Evolutionary conservation across 2,113 vertebrate species (phyloP).

Genomic region (Serinus canaria): DNA sequence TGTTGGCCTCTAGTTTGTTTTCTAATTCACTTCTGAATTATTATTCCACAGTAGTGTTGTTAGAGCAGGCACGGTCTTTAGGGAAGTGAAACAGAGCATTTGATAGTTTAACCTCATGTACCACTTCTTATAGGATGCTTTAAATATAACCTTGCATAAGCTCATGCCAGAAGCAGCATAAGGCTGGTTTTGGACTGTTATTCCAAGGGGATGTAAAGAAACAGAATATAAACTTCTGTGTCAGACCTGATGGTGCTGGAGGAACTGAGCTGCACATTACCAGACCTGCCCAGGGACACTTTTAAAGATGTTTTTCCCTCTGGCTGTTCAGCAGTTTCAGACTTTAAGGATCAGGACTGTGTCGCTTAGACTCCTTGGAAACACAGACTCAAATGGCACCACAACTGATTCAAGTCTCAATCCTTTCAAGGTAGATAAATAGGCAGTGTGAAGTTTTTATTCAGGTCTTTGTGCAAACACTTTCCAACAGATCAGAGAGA

Average conservation of each 20-base stretch:
- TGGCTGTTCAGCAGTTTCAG: background rate
- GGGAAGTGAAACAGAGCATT: background rate
- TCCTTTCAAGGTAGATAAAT: background rate
- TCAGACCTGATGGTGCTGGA: background rate
- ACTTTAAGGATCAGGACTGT: background rate
- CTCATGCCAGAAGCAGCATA: background rate
- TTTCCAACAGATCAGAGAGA: background rate
- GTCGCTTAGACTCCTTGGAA: background rate
- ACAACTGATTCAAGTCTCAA: background rate
- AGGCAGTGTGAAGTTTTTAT: background rate
- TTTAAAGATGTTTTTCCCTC: background rate
- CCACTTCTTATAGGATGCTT: background rate
- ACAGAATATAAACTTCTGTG: background rate
- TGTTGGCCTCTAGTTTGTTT: background rate
- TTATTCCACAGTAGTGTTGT: background rate
- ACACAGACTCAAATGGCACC: background rate
- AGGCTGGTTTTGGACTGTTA: background rate
- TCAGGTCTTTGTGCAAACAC: background rate
- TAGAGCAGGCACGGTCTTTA: background rate
- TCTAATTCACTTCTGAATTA: background rate
- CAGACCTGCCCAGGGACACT: background rate
- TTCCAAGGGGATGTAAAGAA: conserved; percentile 3
- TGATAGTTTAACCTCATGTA: conserved; percentile 4
- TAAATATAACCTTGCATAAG: conserved; percentile 3
- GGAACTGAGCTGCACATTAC: background rate